These are phyloP conservation scores for Patiria miniata DNA, from an alignment of 35 echinoderm and acorn worm genomes.

Conservation along the genomic window DNA sequence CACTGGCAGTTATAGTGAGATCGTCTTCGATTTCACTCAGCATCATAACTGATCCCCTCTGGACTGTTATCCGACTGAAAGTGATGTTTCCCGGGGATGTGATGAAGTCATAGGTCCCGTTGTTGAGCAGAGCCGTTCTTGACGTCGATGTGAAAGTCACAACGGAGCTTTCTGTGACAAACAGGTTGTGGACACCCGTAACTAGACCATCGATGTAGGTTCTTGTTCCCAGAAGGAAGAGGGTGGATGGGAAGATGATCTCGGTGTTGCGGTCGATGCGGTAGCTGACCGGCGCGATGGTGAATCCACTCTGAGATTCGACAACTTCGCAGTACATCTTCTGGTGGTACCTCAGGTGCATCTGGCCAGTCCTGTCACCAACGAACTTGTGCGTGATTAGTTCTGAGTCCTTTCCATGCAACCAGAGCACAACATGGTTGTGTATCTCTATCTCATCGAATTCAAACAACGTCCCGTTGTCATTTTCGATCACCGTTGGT, in stretches of 20 bases:
- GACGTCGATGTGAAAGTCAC: constrained; percentile 69
- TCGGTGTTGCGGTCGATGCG: constrained; percentile 70
- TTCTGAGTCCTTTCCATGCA: constrained; percentile 59
- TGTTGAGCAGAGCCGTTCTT: constrained; percentile 68
- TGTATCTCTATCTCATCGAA: constrained; percentile 85
- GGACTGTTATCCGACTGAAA: constrained; percentile 77
- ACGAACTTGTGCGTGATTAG: constrained; percentile 74
- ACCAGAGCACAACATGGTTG: constrained; percentile 88
- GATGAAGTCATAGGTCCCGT: constrained; percentile 64
- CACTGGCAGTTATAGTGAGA: constrained; percentile 68
- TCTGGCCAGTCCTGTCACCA: constrained; percentile 74
- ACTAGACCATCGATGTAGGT: constrained; percentile 63
- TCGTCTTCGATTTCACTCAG: constrained; percentile 63
- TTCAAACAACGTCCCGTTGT: constrained; percentile 74
- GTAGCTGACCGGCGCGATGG: constrained; percentile 87
- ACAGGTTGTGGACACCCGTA: constrained; percentile 68
- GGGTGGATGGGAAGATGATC: constrained; percentile 80
- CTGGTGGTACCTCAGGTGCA: constrained; percentile 69
- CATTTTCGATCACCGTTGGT: constrained; percentile 86
- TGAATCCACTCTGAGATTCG: constrained; percentile 79
- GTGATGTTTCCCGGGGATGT: constrained; percentile 84
- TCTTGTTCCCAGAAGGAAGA: constrained; percentile 83
- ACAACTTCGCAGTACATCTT: constrained; percentile 86
- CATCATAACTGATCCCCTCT: constrained; percentile 74
- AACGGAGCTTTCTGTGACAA: constrained; percentile 71